Base-by-base conservation (phyloP, 2,113 vertebrate species). In the Circaetus cinerascens region DNA sequence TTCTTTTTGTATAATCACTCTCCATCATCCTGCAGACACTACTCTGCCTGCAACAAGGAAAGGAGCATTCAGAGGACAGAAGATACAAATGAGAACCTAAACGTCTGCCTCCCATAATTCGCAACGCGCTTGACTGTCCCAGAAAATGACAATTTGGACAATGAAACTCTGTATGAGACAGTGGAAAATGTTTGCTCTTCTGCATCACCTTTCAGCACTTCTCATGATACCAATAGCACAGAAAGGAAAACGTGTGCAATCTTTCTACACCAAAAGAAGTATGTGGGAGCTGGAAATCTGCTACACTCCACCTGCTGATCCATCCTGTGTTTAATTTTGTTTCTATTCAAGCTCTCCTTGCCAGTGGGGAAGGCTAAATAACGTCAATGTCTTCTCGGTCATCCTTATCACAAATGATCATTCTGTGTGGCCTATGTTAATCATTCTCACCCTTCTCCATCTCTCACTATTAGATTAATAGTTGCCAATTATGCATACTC, bases 391-490 rank as follows among this genome's bases (percentile, higher is more conserved):
- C 94, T 94, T 96, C 94, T 96, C 88, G 96, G 95, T 76, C 96
- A 97, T 95, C 87, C 86, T 96, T 94, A 97, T 96, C 92, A 94
- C 87, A 97, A 98, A 96, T 3, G 15, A 97, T 98, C 86, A 7
- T 96, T 96, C 86, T 79, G 36, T 86, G 88, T 97, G 95, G 81
- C 79, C 87, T 95, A 8, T 93, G 93, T 96, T 98, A 98, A 98
- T 97, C 97, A 98, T 94, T 94, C 76, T 88, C 69, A 96, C 87
- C 69, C 17, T 0, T 87, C 91, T 96, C 77, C 78, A 55, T 94
- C 93, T 96, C 93, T 96, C 81, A 55, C 82, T 74, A 91, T 96
- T 97, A 98, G 97, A 98, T 98, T 98, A 98, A 98, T 98, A 97
- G 96, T 76, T 93, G 83, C 77, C 96, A 98, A 97, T 98, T 98